phyloP scores from a whole-genome alignment of 2,888 invertebrate genomes.

The Campaea margaritaria region DNA sequence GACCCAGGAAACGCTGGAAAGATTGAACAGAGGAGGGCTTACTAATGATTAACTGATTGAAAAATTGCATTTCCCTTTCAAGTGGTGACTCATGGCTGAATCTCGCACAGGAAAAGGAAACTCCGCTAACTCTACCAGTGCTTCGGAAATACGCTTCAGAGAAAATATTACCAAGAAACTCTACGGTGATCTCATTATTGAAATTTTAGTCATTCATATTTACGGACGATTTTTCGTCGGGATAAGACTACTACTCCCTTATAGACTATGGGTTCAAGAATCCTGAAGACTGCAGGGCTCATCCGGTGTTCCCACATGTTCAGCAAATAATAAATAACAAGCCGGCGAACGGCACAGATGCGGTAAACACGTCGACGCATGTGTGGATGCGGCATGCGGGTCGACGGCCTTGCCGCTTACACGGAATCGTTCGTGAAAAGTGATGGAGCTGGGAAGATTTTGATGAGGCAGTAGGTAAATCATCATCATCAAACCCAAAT shows the following conservation, averaged over 20 bases:
- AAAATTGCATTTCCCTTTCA: too few relatives aligned
- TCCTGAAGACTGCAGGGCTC: conserved; percentile 3
- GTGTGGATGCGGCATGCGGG: conserved; percentile 17
- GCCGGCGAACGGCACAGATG: conserved; percentile 15
- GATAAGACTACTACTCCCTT: neutral
- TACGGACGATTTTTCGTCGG: neutral
- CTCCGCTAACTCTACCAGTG: too few relatives aligned
- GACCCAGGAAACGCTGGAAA: too few relatives aligned
- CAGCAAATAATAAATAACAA: conserved; percentile 14
- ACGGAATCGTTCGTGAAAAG: conserved; percentile 1
- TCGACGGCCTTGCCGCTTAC: conserved; percentile 14
- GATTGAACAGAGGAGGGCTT: too few relatives aligned
- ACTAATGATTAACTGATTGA: too few relatives aligned
- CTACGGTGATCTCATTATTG: too few relatives aligned
- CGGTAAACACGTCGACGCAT: conserved; percentile 25
- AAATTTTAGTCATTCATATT: neutral
- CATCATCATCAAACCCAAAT: too few relatives aligned
- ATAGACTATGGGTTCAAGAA: neutral
- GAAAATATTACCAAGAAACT: too few relatives aligned
- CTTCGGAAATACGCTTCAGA: too few relatives aligned
- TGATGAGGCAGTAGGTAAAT: conserved; percentile 1
- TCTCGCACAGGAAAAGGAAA: too few relatives aligned
- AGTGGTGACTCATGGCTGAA: too few relatives aligned
- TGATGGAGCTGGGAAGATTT: neutral
- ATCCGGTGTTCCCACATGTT: conserved; percentile 20